These are phyloP conservation scores for Turdus rufiventris DNA, from an alignment of 2,113 vertebrate genomes.

Conservation along the genomic window DNA sequence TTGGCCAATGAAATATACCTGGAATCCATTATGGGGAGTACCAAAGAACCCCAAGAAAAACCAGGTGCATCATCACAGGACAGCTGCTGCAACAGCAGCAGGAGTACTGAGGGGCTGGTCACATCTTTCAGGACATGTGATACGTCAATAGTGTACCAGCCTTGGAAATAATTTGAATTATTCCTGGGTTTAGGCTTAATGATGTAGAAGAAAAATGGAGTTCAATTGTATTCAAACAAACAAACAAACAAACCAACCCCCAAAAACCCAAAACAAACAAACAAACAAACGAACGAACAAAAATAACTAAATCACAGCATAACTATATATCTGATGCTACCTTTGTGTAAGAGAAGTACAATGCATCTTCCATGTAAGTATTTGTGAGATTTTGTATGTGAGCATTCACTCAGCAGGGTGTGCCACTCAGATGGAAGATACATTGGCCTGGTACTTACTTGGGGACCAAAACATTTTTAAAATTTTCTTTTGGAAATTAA, in stretches of 20 bases:
- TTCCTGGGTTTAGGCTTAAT: not conserved
- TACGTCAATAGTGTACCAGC: accelerated
- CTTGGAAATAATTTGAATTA: not conserved
- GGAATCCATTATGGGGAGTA: not conserved
- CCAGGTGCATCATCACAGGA: not conserved
- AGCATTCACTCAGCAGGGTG: not conserved
- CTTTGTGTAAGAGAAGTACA: not conserved
- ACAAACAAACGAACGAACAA: not conserved
- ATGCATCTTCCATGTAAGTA: not conserved
- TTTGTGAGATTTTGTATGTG: not conserved
- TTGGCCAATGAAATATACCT: not conserved
- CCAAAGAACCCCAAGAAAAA: not conserved
- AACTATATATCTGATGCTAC: not conserved
- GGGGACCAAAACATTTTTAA: not conserved
- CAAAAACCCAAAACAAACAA: too few species aligned
- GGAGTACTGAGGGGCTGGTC: not conserved
- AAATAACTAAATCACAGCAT: not conserved
- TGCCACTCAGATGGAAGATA: not conserved
- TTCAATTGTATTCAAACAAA: not conserved
- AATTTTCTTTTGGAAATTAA: not conserved
- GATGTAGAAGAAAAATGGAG: not conserved
- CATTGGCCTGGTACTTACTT: not conserved
- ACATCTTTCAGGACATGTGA: not conserved
- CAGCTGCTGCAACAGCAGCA: not conserved
- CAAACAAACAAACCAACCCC: too few species aligned